Evolutionary conservation across 2,113 vertebrate species (phyloP), one percentile per base, ranked within the genome.

Genomic region (Suncus etruscus): DNA sequence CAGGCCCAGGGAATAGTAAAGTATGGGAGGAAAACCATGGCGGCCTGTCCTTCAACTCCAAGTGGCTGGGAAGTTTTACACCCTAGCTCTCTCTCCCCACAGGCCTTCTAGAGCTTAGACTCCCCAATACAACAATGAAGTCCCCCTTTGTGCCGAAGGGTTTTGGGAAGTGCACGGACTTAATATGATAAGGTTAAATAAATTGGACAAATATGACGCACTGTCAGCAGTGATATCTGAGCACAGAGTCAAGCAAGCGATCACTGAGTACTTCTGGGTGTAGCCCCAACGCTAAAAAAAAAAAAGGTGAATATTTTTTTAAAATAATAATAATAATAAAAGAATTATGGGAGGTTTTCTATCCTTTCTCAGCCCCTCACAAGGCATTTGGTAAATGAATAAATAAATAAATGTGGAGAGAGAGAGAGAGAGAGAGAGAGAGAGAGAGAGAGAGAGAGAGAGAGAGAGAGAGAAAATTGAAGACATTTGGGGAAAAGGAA

Each of bases 1-100:
- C 92, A 81, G 63, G 81, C 81, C 87, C 66, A 1, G 54, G 92
- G 76, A 79, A 72, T 27, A 22, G 10, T 45, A 48, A 32, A 91
- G 72, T 48, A 3, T 1, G 72, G 8, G 47, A 73, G 47, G 0
- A 39, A 76, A 78, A 14, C 70, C 29, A 10, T 58, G 45, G n/a
- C 48, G 31, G 47, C 31, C 69, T 83, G 76, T 63, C 16, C 73
- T 89, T 68, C 15, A 89, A 24, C 47, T 4, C 74, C 61, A 72
- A 54, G 70, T 29, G 11, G 14, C 82, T 10, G 22, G 9, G n/a
- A 39, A 16, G 63, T 77, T 39, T 80, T 80, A 70, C 22, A 8
- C n/a, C 11, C 15, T 32, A 54, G 22, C 29, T 15, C 70, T 31
- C 29, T 68, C 81, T 24, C 4, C 51, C 51, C 20, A 14, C 51